Base-by-base conservation (phyloP, 2,888 invertebrate genomes). In the Opisthograptis luteolata region DNA sequence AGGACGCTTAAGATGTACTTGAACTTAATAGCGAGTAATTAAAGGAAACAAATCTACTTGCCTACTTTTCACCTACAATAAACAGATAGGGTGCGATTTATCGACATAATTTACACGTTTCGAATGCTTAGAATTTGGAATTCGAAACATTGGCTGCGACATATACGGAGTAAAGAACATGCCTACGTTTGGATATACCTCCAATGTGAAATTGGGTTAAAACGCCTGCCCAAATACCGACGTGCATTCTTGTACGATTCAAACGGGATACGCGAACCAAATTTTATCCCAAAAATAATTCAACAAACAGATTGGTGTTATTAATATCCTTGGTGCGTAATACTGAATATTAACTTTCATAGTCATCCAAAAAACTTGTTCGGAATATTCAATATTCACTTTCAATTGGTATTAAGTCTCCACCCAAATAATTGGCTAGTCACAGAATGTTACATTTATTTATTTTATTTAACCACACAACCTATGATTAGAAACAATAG, bases 41-140 rank as follows among this genome's bases (percentile, higher is more conserved):
- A 3, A 17, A 3, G 5, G 3, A 17, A 17, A 17, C 17, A 17
- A 17, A 17, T 17, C 17, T 17, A 3, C 17, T 17, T n/a, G n/a
- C n/a, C n/a, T n/a, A n/a, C n/a, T n/a, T 10, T 30, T 6, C 17
- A 32, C 13, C 17, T 20, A 45, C 36, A 46, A 14, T 10, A 46
- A 25, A 25, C 10, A 45, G 10, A 6, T 35, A 32, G 53, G 48
- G 51, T 58, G 48, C 51, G 56, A 55, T 64, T n/a, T 55, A 66
- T 65, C 61, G 60, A 41, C 27, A 65, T 70, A 63, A 70, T 66
- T 61, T 58, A 58, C 64, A 57, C 59, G 62, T 68, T 64, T 66
- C 56, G 46, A 60, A 65, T 71, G 69, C 62, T 58, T 40, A 76
- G 77, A 70, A 79, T 63, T 58, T 40, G 76, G 77, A 70, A 79